phyloP scores from a whole-genome alignment of 2,113 vertebrate genomes.

The Nothocercus nigrocapillus region DNA sequence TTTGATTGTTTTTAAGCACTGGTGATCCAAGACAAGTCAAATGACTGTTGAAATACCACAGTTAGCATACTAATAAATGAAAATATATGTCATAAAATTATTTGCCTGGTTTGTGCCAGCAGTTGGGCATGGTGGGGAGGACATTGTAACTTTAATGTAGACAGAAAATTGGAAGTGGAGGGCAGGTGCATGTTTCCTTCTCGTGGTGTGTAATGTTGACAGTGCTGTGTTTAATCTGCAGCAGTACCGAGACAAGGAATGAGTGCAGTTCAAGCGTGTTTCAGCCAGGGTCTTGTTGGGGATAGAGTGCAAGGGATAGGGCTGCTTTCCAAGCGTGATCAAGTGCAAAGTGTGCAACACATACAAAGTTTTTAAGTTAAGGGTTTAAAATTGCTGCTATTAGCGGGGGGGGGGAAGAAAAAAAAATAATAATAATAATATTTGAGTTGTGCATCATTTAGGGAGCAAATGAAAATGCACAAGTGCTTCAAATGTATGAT shows the following conservation, averaged over 20 bases:
- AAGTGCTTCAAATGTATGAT: background rate
- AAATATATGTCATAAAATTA: background rate
- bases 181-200: background rate
- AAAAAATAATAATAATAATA: background rate
- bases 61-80: background rate
- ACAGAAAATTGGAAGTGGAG: background rate
- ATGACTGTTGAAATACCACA: background rate
- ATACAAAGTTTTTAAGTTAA: background rate
- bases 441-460: background rate
- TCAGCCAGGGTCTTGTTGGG: background rate
- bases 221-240: rapidly evolving
- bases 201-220: background rate
- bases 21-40: background rate
- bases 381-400: background rate
- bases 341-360: background rate
- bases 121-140: background rate
- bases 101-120: background rate
- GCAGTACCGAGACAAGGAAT: background rate
- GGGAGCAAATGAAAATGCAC: background rate
- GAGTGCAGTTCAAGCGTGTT: background rate
- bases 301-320: rapidly evolving
- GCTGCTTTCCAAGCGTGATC: background rate
- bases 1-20: background rate
- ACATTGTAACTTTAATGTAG: background rate
- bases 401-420: no score